Evolutionary conservation across 2,888 invertebrate species (phyloP).

Genomic region (Hesperia comma): DNA sequence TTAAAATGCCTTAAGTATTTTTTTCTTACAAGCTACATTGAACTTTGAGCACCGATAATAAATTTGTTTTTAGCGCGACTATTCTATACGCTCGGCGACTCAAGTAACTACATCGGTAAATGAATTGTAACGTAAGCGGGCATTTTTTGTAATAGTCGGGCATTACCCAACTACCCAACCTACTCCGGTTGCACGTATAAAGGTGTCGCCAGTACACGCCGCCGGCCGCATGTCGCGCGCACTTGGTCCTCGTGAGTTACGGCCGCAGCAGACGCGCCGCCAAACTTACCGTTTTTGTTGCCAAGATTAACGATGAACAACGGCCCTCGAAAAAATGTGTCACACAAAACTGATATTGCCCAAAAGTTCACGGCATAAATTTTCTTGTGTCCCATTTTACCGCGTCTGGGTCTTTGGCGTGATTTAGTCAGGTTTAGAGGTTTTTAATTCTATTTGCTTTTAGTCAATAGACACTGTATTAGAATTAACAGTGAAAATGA

Average conservation of each 20-base stretch:
- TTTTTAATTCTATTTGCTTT: not conserved
- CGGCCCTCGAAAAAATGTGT: conserved; percentile 78
- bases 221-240: conserved; percentile 70
- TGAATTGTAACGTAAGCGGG: too few species aligned
- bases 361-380: conserved; percentile 70
- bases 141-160: too few species aligned
- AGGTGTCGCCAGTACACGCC: conserved; percentile 35
- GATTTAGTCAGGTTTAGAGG: not conserved
- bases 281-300: conserved; percentile 79
- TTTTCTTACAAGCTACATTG: too few species aligned
- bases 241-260: conserved; percentile 74
- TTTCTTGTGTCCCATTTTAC: conserved; percentile 68
- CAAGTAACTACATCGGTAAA: too few species aligned
- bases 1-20: too few species aligned
- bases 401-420: conserved; percentile 64
- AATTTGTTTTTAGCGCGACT: too few species aligned
- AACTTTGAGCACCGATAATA: too few species aligned
- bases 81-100: too few species aligned
- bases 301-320: conserved; percentile 82
- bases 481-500: too few species aligned
- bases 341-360: conserved; percentile 77
- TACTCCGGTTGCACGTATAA: conserved; percentile 5
- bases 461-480: too few species aligned
- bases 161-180: conserved; percentile 5
- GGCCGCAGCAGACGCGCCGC: conserved; percentile 61